These are phyloP conservation scores for Steinernema feltiae DNA, from an alignment of 1,140 invertebrate genomes.

Conservation along the genomic window DNA sequence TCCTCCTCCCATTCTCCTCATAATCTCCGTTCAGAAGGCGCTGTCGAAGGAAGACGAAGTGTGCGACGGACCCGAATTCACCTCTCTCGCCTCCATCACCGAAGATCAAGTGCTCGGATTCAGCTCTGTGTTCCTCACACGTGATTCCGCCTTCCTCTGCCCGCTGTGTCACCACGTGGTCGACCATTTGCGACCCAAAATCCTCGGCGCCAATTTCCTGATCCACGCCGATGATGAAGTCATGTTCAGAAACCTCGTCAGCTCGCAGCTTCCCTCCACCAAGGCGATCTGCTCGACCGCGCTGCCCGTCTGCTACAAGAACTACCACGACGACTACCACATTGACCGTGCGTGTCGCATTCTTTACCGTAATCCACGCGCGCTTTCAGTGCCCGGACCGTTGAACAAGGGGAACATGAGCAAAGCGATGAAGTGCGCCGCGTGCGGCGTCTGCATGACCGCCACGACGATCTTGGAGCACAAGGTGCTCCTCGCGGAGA, in stretches of 20 bases:
- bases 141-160: neutral
- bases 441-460: neutral
- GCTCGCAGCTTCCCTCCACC: neutral
- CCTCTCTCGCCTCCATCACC: neutral
- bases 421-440: neutral
- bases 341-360: too few relatives aligned
- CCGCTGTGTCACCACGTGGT: neutral
- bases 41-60: neutral
- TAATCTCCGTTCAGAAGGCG: neutral
- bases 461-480: neutral
- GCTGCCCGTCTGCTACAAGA: neutral
- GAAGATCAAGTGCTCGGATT: neutral
- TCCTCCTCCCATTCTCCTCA: neutral
- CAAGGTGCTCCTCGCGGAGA: neutral
- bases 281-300: neutral
- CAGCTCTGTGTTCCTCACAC: neutral
- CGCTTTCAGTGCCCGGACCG: too few relatives aligned
- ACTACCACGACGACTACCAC: neutral
- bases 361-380: too few relatives aligned
- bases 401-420: neutral
- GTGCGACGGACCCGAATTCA: neutral
- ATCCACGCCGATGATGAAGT: neutral
- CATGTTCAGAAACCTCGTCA: neutral
- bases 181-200: neutral
- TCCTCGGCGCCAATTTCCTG: neutral